Base-by-base conservation (phyloP, 2,113 vertebrate genomes). In the Tychaedon coryphoeus region DNA sequence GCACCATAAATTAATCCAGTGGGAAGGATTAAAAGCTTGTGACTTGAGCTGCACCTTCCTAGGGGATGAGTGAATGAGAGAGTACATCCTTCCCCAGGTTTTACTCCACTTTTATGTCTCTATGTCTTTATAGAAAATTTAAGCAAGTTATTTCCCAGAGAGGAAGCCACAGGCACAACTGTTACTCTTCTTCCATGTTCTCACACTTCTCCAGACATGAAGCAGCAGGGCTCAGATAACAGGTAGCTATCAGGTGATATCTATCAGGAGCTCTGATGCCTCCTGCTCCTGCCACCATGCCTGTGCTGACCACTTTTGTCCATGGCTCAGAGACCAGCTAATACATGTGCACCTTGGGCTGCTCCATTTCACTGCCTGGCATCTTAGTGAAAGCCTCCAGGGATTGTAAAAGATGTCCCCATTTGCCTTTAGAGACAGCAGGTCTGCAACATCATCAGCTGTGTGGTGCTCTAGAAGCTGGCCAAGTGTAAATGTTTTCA, bases 391-490 rank as follows among this genome's bases (percentile, higher is more conserved):
- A 90, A 92, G 38, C 26, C 23, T 28, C 5, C 24, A 53, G 10
- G 17, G 8, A 6, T 1, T 48, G 34, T 48, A 43, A 84, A 51
- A 64, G 12, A 14, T 48, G 9, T 36, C 2, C 6, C 17, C 6
- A 5, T 36, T 22, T 69, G 22, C 53, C 76, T 31, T 23, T 45
- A 36, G 19, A 42, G 28, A 48, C 19, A 69, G 40, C 12, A 72
- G 22, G 16, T 38, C 53, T 67, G 8, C 22, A 42, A 4, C 9
- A 26, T 16, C 51, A 38, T 26, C 15, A 17, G 20, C 25, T 82
- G 2, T 18, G 17, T 3, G 0, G 19, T 2, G 1, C 26, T 42
- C n/a, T 43, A 79, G 23, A 72, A 51, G 12, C 6, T 47, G n/a
- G 9, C 13, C 33, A 33, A 58, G 6, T 26, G 11, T 34, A 72